These are phyloP conservation scores for Perccottus glenii DNA, from an alignment of 2,113 vertebrate genomes.

Conservation along the genomic window DNA sequence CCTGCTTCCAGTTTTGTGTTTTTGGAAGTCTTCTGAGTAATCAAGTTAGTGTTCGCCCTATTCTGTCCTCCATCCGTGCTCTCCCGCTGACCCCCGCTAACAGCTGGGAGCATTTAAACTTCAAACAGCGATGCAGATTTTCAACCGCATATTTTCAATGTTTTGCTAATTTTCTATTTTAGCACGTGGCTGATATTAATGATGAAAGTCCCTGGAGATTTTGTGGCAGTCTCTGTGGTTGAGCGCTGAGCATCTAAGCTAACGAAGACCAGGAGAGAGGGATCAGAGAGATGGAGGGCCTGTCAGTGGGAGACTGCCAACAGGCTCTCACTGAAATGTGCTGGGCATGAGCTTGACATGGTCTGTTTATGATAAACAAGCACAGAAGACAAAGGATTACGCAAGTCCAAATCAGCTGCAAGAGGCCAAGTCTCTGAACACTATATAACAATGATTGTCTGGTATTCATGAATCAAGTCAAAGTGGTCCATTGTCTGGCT, in stretches of 20 bases:
- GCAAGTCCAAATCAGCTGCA: conserved; percentile 34
- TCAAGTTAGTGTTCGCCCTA: conserved; percentile 40
- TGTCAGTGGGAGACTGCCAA: conserved; percentile 31
- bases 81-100: conserved; percentile 44
- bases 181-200: conserved; percentile 62
- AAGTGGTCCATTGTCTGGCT: background rate
- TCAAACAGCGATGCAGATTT: conserved; percentile 64
- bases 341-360: conserved; percentile 36
- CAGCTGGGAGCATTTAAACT: conserved; percentile 71
- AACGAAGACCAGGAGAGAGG: conserved; percentile 60
- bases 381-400: conserved; percentile 41
- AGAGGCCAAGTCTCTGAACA: background rate
- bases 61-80: conserved; percentile 30
- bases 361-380: conserved; percentile 58
- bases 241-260: conserved; percentile 44
- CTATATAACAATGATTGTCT: background rate
- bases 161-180: conserved; percentile 67
- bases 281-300: conserved; percentile 35
- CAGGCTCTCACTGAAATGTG: conserved; percentile 23
- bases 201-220: conserved; percentile 51
- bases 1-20: conserved; percentile 36
- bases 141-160: conserved; percentile 60
- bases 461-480: background rate
- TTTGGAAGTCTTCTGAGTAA: conserved; percentile 48
- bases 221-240: conserved; percentile 50